Evolutionary conservation across 2,888 invertebrate genomes (phyloP), one percentile per base, ranked within the genome.

Genomic region (Chaetoderma sp.): DNA sequence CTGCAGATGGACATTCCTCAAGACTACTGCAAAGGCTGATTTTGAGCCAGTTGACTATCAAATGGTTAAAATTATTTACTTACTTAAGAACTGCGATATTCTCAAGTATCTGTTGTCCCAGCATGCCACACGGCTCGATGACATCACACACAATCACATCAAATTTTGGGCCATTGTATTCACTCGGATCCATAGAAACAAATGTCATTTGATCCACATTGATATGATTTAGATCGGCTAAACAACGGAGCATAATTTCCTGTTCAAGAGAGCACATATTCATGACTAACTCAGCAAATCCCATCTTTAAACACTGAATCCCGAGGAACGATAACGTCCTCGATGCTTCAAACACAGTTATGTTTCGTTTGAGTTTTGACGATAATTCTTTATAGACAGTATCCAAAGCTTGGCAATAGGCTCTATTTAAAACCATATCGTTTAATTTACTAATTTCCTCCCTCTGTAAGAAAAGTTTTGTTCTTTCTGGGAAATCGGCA

Each of bases 41-140:
- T n/a, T n/a, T n/a, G n/a, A n/a, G n/a, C n/a, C n/a, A n/a, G n/a
- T n/a, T n/a, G n/a, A n/a, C n/a, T n/a, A n/a, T n/a, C n/a, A n/a
- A n/a, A n/a, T n/a, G n/a, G n/a, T n/a, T n/a, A n/a, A n/a, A n/a
- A n/a, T n/a, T n/a, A n/a, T n/a, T n/a, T n/a, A n/a, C 52, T 62
- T 44, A 83, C 83, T 78, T 78, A 23, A 79, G 68, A 27, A 82
- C 60, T 2, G 80, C 78, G n/a, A 84, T 64, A 60, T 83, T 80
- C 70, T 82, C 79, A 18, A 82, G 57, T 10, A 77, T 72, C 59
- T 78, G 76, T 49, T 79, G 77, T 56, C 73, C 65, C 6, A 82
- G 60, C n/a, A 77, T 68, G 1, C 82, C 82, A 68, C 74, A 76
- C 16, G 76, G 70, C 58, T 79, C 79, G 1, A 80, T 71, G 21